phyloP scores from a whole-genome alignment of 2,113 vertebrate species.

The Pardalotus punctatus region DNA sequence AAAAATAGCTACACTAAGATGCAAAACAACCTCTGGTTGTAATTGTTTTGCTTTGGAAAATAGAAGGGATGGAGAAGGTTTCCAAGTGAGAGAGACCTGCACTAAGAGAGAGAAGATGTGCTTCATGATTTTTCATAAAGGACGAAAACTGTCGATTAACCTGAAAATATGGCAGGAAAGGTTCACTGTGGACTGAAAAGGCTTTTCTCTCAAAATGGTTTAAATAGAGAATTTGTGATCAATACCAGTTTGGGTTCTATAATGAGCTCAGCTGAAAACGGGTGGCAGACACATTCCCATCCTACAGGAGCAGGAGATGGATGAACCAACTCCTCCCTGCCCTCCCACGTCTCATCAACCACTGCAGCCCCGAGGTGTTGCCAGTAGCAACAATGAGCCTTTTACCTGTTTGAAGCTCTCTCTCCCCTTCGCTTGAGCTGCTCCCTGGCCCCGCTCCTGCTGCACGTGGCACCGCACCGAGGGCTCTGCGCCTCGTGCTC shows the following conservation, averaged over 20 bases:
- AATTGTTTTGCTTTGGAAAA: not conserved
- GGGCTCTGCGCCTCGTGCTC: not conserved
- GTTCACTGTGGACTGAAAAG: not conserved
- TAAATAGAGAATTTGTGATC: not conserved
- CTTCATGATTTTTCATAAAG: not conserved
- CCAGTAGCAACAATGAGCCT: not conserved
- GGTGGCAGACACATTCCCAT: not conserved
- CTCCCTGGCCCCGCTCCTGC: not conserved
- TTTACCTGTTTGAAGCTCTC: not conserved
- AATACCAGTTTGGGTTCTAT: not conserved
- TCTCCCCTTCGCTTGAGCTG: not conserved
- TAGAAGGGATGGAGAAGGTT: not conserved
- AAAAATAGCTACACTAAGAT: not conserved
- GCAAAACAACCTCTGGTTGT: not conserved
- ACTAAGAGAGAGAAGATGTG: not conserved
- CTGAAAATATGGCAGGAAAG: not conserved
- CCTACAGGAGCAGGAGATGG: not conserved
- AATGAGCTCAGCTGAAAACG: not conserved
- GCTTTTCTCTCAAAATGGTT: not conserved
- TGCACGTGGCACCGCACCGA: fast-evolving
- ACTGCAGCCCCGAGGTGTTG: not conserved
- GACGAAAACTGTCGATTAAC: not conserved
- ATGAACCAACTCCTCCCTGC: conserved; percentile 5
- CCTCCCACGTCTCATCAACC: not conserved
- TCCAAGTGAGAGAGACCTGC: not conserved